These are phyloP conservation scores for Lasioglossum zephyrum DNA, from an alignment of 2,888 invertebrate genomes.

Conservation along the genomic window DNA sequence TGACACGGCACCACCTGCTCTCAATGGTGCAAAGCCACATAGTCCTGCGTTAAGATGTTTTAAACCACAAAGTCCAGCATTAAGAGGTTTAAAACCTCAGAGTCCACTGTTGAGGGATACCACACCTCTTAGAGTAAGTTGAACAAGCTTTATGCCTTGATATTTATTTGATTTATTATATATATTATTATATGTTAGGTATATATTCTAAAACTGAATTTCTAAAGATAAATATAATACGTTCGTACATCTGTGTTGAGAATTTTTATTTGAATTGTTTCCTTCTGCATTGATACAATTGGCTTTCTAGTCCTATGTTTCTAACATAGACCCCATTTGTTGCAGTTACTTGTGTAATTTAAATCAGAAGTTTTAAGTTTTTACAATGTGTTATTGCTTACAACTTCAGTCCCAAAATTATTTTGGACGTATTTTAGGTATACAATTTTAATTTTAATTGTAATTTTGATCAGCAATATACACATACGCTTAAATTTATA, in stretches of 20 bases:
- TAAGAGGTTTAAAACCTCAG: slow-evolving; percentile 80
- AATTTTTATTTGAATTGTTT: slow-evolving; percentile 5
- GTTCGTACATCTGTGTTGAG: not conserved
- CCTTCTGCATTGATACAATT: not conserved
- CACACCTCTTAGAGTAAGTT: slow-evolving; percentile 79
- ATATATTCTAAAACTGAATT: slow-evolving; percentile 7
- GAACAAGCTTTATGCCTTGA: slow-evolving; percentile 6
- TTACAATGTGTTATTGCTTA: not conserved
- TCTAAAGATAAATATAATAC: not conserved
- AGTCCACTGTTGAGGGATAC: slow-evolving; percentile 80
- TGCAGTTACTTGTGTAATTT: not conserved
- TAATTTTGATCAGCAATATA: not conserved
- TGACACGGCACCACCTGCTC: slow-evolving; percentile 79
- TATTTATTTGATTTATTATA: not conserved
- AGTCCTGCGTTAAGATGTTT: slow-evolving; percentile 79
- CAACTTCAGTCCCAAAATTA: not conserved
- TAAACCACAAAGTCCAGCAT: slow-evolving; percentile 81
- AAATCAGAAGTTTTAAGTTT: not conserved
- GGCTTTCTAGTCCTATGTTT: not conserved
- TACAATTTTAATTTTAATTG: not conserved
- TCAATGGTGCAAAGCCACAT: slow-evolving; percentile 81
- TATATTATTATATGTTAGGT: not conserved
- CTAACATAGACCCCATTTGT: not conserved
- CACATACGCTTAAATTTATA: not conserved
- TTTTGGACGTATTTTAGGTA: not conserved